A percentile compares a stretch with the other conserved stretches of the same genome.
Evolutionary conservation across 1,140 invertebrate genomes (phyloP).

Genomic region (Drosophila willistoni): DNA sequence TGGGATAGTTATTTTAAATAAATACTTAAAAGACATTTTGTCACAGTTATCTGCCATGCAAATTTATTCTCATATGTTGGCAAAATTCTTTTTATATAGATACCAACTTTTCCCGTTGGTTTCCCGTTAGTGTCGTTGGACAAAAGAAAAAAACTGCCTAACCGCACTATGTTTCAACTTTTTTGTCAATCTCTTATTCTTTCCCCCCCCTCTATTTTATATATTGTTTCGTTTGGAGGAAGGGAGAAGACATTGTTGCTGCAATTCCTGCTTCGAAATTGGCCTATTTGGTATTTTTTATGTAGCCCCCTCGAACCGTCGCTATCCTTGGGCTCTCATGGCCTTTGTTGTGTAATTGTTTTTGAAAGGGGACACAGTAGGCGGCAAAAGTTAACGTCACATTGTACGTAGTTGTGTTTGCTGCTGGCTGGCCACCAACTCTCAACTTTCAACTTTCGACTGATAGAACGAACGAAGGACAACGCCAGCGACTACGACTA

Average conservation of each 20-base stretch:
- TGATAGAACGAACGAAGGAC: slow-evolving; percentile 57
- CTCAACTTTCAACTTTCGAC: slow-evolving; percentile 6
- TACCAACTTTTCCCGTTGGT: no score
- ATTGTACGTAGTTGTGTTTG: slow-evolving; percentile 47
- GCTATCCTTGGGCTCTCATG: slow-evolving; percentile 8
- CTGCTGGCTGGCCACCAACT: slow-evolving; percentile 13
- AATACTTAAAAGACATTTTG: no score
- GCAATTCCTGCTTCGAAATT: slow-evolving; percentile 75
- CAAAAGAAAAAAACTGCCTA: slow-evolving; percentile 11
- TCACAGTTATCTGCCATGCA: no score
- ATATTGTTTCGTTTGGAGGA: slow-evolving; percentile 4
- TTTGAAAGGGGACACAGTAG: slow-evolving; percentile 63
- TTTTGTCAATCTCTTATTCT: neutral
- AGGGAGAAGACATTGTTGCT: slow-evolving; percentile 31
- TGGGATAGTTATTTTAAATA: no score
- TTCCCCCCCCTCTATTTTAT: neutral
- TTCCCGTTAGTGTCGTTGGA: slow-evolving; percentile 24
- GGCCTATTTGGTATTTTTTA: slow-evolving; percentile 78
- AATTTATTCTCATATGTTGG: no score
- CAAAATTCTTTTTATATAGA: no score
- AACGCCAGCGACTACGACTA: slow-evolving; percentile 1
- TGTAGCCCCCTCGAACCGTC: slow-evolving; percentile 31
- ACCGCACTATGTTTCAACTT: slow-evolving; percentile 8
- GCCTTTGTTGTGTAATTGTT: slow-evolving; percentile 79
- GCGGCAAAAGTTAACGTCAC: slow-evolving; percentile 76